A percentile compares a stretch with the other conserved stretches of the same genome.
Conservation (phyloP, 2,113 vertebrate genomes). For the Murina feae region DNA sequence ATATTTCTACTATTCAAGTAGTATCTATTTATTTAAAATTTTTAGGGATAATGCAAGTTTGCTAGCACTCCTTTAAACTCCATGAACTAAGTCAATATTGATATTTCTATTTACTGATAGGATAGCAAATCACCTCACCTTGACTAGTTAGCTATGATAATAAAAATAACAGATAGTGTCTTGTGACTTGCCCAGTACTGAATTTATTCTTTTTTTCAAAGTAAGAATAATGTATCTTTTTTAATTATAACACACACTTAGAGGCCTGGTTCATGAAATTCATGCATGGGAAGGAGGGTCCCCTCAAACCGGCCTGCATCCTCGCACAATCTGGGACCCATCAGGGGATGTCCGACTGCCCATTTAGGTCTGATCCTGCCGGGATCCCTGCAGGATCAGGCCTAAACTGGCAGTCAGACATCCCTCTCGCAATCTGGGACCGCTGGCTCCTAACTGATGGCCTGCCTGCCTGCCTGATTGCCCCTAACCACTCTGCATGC, state of each 20-base stretch:
- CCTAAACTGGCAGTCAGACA: no score
- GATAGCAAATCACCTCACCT: not conserved
- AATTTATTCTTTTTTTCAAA: not conserved
- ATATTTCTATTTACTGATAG: not conserved
- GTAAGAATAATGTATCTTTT: not conserved
- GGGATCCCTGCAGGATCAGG: no score
- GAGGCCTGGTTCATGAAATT: no score
- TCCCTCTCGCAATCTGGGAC: no score
- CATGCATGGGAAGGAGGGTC: no score
- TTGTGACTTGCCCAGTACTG: not conserved
- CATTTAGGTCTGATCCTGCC: no score
- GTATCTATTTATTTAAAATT: not conserved
- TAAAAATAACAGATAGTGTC: not conserved
- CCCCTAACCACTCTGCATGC: no score
- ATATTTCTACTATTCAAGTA: not conserved
- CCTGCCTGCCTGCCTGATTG: no score
- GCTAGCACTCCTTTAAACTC: not conserved
- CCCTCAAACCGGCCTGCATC: no score
- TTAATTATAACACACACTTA: not conserved
- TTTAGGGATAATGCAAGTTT: not conserved
- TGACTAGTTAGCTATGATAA: not conserved
- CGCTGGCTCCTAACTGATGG: no score
- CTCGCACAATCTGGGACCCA: no score
- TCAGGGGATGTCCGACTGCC: no score
- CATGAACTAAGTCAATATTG: not conserved